Evolutionary conservation across 1,140 invertebrate genomes (phyloP).

Genomic region (Drosophila yakuba): DNA sequence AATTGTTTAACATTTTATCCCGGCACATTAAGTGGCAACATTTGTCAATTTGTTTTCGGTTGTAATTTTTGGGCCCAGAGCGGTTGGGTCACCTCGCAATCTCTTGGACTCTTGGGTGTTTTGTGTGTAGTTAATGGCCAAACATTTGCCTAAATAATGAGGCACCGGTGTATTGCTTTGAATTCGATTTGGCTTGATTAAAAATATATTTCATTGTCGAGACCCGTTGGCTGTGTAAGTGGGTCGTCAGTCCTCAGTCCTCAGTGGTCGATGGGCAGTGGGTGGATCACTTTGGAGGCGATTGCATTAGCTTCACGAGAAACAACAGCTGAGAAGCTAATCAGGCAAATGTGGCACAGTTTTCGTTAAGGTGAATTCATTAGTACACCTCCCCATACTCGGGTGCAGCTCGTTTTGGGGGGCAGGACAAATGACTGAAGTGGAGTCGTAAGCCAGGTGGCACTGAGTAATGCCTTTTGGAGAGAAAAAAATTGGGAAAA

Average conservation of each 20-base stretch:
- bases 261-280: slow-evolving; percentile 9
- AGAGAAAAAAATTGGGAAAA: not conserved
- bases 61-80: slow-evolving; percentile 35
- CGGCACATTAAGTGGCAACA: slow-evolving; percentile 77
- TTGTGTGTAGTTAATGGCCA: slow-evolving; percentile 75
- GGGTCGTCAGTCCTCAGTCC: slow-evolving; percentile 12
- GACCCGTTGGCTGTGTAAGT: slow-evolving; percentile 24
- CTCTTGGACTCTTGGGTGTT: slow-evolving; percentile 30
- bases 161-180: slow-evolving; percentile 81
- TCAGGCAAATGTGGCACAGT: slow-evolving; percentile 72
- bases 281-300: slow-evolving; percentile 1
- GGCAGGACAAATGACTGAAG: slow-evolving; percentile 30
- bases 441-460: slow-evolving; percentile 29
- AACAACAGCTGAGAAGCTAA: slow-evolving; percentile 73
- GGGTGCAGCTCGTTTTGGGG: slow-evolving; percentile 1
- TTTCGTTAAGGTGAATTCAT: slow-evolving; percentile 52
- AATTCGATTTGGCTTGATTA: slow-evolving; percentile 82
- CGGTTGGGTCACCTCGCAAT: slow-evolving; percentile 24
- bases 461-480: slow-evolving; percentile 36
- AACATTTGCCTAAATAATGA: slow-evolving; percentile 82
- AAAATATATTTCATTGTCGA: slow-evolving; percentile 79
- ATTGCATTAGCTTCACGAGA: slow-evolving; percentile 32
- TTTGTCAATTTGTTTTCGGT: slow-evolving; percentile 76
- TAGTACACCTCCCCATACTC: slow-evolving; percentile 10
- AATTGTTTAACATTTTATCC: slow-evolving; percentile 80